phyloP scores from a whole-genome alignment of 2,888 invertebrate species.

The Ariolimax columbianus region DNA sequence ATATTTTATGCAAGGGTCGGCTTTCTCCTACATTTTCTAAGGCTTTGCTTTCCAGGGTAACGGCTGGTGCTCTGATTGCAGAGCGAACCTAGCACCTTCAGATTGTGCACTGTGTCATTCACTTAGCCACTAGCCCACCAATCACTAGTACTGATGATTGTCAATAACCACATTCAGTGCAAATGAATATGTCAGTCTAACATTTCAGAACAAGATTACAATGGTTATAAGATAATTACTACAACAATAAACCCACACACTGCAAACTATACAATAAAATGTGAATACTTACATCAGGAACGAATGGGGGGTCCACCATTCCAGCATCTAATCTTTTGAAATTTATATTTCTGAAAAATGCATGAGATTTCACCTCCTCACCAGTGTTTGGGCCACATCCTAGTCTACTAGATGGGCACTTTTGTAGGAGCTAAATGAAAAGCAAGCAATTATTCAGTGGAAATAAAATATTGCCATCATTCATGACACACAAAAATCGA shows the following conservation, averaged over 20 bases:
- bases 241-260: not conserved
- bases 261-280: not conserved
- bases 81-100: too few species aligned
- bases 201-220: too few species aligned
- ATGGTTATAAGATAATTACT: not conserved
- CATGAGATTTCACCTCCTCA: constrained; percentile 84
- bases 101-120: too few species aligned
- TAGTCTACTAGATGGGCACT: constrained; percentile 88
- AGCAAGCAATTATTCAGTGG: not conserved
- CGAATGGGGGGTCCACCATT: constrained; percentile 93
- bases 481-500: not conserved
- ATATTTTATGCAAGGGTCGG: too few species aligned
- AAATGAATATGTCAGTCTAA: too few species aligned
- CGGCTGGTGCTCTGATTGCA: too few species aligned
- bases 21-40: too few species aligned
- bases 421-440: constrained; percentile 88
- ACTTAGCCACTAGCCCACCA: too few species aligned
- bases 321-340: constrained; percentile 98
- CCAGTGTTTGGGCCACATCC: constrained; percentile 83
- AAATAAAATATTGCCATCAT: not conserved
- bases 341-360: constrained; percentile 87
- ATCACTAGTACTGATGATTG: too few species aligned
- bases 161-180: too few species aligned
- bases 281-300: constrained; percentile 88
- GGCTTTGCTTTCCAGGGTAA: too few species aligned